These are phyloP conservation scores for Coremacera marginata DNA, from an alignment of 2,888 invertebrate genomes.

Conservation along the genomic window DNA sequence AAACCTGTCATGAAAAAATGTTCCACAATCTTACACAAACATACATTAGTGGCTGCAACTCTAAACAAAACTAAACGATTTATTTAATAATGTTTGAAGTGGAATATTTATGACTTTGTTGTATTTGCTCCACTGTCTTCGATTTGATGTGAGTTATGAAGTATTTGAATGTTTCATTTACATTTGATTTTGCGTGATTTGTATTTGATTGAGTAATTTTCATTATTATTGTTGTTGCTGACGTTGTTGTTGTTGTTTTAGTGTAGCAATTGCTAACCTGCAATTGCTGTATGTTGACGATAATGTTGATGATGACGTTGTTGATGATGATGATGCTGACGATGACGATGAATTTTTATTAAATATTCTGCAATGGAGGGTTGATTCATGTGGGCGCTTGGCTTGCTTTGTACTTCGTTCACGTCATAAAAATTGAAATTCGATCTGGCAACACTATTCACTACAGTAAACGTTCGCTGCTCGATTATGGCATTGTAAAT, in stretches of 20 bases:
- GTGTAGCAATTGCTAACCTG: not conserved
- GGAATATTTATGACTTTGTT: not conserved
- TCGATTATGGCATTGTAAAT: slow-evolving; percentile 22
- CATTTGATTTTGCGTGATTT: slow-evolving; percentile 28
- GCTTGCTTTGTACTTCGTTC: not conserved
- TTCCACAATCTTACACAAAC: too few species aligned
- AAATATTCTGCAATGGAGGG: not conserved
- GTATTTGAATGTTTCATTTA: slow-evolving; percentile 6
- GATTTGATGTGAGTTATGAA: slow-evolving; percentile 23
- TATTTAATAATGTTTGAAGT: too few species aligned
- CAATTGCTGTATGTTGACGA: slow-evolving; percentile 5
- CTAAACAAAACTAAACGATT: too few species aligned
- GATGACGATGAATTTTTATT: slow-evolving; percentile 20
- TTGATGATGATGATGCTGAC: slow-evolving; percentile 22
- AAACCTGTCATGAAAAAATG: too few species aligned
- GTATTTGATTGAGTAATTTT: slow-evolving; percentile 28
- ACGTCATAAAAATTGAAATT: slow-evolving; percentile 16
- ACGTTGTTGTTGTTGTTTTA: not conserved
- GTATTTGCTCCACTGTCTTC: slow-evolving; percentile 28
- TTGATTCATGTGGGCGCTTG: not conserved
- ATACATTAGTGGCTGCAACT: too few species aligned
- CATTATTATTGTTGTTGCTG: slow-evolving; percentile 4
- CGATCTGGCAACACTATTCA: slow-evolving; percentile 28
- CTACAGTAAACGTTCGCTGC: not conserved
- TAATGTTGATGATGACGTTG: not conserved